phyloP scores from a whole-genome alignment of 2,113 vertebrate species.

The Noctilio leporinus region DNA sequence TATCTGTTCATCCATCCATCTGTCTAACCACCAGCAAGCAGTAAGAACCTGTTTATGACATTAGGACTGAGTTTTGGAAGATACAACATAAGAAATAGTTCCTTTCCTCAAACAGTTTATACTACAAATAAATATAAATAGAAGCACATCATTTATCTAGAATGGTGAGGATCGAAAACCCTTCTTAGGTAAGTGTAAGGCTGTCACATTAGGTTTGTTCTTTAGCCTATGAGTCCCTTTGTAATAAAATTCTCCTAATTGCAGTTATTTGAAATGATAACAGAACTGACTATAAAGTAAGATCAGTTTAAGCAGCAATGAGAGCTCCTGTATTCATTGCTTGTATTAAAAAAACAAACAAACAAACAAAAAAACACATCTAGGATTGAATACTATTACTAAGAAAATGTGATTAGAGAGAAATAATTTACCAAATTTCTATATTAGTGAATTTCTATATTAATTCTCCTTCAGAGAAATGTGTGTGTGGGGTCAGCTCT shows the following conservation, averaged over 20 bases:
- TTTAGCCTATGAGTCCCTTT: neutral
- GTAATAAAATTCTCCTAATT: neutral
- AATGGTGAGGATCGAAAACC: neutral
- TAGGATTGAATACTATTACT: neutral
- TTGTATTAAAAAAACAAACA: constrained; percentile 31
- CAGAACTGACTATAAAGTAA: neutral
- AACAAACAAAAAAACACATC: constrained; percentile 18
- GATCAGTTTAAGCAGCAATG: neutral
- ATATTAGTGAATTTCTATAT: constrained; percentile 18
- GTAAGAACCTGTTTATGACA: neutral
- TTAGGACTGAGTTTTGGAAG: neutral
- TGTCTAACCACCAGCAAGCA: neutral
- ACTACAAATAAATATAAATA: neutral
- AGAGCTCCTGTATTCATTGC: neutral
- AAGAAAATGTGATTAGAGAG: constrained; percentile 6
- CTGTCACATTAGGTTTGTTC: neutral
- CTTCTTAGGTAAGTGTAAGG: neutral
- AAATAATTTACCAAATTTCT: constrained; percentile 20
- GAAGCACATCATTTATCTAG: neutral
- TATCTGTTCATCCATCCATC: neutral
- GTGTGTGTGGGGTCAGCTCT: constrained; percentile 2
- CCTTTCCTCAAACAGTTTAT: neutral
- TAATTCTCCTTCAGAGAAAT: neutral
- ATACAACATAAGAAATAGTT: neutral
- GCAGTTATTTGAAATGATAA: neutral